A percentile compares a stretch with the other conserved stretches of the same genome.
Conservation (phyloP, 2,888 invertebrate genomes). For the Pecten maximus region DNA sequence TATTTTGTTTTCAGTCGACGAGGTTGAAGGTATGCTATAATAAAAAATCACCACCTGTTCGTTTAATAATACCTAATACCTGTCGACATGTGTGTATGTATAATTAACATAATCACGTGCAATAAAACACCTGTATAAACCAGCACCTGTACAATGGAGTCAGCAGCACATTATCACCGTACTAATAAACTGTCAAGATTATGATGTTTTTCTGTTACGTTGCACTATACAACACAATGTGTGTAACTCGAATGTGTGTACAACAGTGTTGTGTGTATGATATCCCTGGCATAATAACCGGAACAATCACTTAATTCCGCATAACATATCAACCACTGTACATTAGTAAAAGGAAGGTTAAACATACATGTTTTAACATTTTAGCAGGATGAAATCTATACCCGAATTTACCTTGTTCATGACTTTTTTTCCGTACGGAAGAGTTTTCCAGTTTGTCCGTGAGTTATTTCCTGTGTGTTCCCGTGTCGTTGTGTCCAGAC, state of each 20-base stretch:
- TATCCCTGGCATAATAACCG: not conserved
- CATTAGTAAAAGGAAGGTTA: not conserved
- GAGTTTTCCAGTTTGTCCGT: not conserved
- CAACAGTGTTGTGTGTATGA: not conserved
- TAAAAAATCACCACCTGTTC: not conserved
- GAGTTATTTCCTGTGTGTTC: conserved; percentile 1
- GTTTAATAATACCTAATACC: conserved; percentile 1
- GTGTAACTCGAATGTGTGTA: not conserved
- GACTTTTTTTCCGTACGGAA: not conserved
- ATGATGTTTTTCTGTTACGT: not conserved
- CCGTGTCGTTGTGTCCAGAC: not conserved
- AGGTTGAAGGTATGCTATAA: not conserved
- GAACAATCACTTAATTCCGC: no score
- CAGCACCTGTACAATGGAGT: not conserved
- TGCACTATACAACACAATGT: not conserved
- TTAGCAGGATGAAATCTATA: not conserved
- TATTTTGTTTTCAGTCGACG: conserved; percentile 12
- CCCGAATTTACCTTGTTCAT: not conserved
- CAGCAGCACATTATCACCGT: not conserved
- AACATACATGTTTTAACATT: not conserved
- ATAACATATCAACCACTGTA: not conserved
- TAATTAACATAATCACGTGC: not conserved
- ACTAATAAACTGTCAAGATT: not conserved
- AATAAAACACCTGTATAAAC: not conserved
- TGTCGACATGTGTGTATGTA: not conserved